Conservation (phyloP, 2,113 vertebrate genomes). For the Pseudorhombus dupliciocellatus region DNA sequence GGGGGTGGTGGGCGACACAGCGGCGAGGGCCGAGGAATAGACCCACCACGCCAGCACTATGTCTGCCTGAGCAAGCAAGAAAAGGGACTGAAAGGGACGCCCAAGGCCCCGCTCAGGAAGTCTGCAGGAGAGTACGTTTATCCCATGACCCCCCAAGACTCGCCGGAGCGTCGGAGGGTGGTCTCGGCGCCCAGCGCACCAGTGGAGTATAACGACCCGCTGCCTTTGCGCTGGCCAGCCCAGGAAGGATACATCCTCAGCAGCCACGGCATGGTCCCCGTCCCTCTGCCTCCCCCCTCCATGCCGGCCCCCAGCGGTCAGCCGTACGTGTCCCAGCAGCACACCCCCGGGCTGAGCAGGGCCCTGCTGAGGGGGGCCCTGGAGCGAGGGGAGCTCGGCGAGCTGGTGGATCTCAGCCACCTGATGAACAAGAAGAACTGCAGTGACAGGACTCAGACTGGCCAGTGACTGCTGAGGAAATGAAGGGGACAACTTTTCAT, state of each 20-base stretch:
- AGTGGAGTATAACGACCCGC: constrained; percentile 80
- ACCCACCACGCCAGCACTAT: constrained; percentile 80
- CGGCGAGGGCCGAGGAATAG: constrained; percentile 68
- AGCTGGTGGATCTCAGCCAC: constrained; percentile 88
- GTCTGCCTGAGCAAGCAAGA: constrained; percentile 82
- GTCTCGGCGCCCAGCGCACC: constrained; percentile 89
- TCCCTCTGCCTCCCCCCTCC: constrained; percentile 66
- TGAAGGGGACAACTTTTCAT: constrained; percentile 38
- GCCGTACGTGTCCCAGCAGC: constrained; percentile 75
- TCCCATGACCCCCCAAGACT: constrained; percentile 88
- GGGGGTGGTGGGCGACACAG: constrained; percentile 67
- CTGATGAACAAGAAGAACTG: constrained; percentile 88
- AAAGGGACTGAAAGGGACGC: constrained; percentile 73
- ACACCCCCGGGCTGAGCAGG: constrained; percentile 69
- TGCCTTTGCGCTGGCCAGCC: constrained; percentile 85
- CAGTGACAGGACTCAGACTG: constrained; percentile 88
- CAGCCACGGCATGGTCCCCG: constrained; percentile 81
- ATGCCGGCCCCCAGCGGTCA: constrained; percentile 67
- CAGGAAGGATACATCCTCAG: constrained; percentile 90
- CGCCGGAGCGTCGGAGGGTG: constrained; percentile 90
- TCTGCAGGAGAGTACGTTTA: constrained; percentile 87
- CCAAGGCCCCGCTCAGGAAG: constrained; percentile 78
- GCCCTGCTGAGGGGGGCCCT: constrained; percentile 74
- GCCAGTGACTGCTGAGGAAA: constrained; percentile 77
- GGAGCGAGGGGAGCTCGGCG: constrained; percentile 80